Evolutionary conservation across 2,888 invertebrate genomes (phyloP).

Genomic region (Ischnus inquisitorius): DNA sequence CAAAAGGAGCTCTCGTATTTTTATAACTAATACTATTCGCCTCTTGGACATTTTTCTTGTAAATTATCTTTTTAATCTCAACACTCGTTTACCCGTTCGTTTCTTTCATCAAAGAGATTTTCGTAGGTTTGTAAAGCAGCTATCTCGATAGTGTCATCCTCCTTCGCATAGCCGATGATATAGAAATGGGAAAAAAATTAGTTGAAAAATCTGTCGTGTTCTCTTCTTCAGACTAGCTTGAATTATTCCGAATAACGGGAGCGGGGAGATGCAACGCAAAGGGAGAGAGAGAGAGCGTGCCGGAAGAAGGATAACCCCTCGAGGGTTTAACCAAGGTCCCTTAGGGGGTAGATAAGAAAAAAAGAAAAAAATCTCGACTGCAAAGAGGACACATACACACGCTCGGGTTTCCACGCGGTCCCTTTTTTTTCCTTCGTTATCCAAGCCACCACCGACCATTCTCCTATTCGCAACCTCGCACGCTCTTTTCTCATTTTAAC

Average conservation of each 20-base stretch:
- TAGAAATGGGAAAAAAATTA: not conserved
- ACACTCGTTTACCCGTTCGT: not conserved
- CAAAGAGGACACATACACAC: constrained; percentile 15
- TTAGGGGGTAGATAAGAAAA: constrained; percentile 25
- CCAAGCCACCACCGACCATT: constrained; percentile 13
- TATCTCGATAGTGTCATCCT: constrained; percentile 6
- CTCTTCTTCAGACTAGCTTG: not conserved
- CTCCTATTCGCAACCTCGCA: constrained; percentile 44
- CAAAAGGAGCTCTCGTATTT: too few relatives aligned
- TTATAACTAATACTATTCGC: too few relatives aligned
- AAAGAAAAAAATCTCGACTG: constrained; percentile 35
- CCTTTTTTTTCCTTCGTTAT: constrained; percentile 55
- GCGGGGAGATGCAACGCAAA: not conserved
- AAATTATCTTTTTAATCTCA: not conserved
- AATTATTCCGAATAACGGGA: constrained; percentile 30
- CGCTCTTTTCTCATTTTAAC: constrained; percentile 62
- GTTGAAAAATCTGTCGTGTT: not conserved
- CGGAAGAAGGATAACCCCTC: constrained; percentile 18
- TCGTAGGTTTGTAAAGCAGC: not conserved
- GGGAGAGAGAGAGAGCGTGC: not conserved
- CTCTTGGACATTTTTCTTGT: not conserved
- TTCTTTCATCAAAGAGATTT: not conserved
- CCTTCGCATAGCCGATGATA: not conserved
- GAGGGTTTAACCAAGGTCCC: constrained; percentile 28
- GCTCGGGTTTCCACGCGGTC: constrained; percentile 14